Percentiles rank a stretch among this genome's conserved stretches.
These are phyloP conservation scores for Hylyphantes graminicola DNA, from an alignment of 1,140 invertebrate species.

Conservation along the genomic window DNA sequence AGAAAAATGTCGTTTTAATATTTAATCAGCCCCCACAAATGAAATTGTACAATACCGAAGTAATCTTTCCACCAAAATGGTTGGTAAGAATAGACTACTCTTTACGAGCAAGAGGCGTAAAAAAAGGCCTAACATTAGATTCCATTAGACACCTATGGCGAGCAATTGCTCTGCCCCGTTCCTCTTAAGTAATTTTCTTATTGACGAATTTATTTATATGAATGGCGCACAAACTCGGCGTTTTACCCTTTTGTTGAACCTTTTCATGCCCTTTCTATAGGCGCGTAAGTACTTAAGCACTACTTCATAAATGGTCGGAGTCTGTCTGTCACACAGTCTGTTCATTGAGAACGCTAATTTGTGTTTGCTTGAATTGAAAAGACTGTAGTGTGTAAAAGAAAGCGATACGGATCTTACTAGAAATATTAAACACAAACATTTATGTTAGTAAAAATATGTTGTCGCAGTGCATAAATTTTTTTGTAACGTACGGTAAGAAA, in stretches of 20 bases:
- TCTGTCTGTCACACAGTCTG: constrained; percentile 28
- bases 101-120: background rate
- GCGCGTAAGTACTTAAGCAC: constrained; percentile 46
- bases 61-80: background rate
- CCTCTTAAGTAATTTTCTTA: constrained; percentile 39
- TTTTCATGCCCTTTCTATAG: constrained; percentile 19
- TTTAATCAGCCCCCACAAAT: too few species aligned
- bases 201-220: constrained; percentile 50
- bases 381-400: too few species aligned
- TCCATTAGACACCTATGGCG: constrained; percentile 56
- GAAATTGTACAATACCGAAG: too few species aligned
- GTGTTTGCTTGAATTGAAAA: too few species aligned
- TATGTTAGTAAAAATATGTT: too few species aligned
- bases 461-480: too few species aligned
- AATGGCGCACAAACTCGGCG: constrained; percentile 35
- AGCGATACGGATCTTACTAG: too few species aligned
- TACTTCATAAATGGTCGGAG: constrained; percentile 25
- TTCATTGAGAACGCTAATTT: constrained; percentile 43
- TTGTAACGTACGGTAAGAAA: too few species aligned
- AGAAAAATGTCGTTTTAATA: too few species aligned
- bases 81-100: constrained; percentile 25
- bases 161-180: constrained; percentile 44
- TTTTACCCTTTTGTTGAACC: constrained; percentile 35
- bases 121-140: constrained; percentile 34
- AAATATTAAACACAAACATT: too few species aligned